Evolutionary conservation across 1,140 invertebrate species (phyloP), one percentile per base, ranked within the genome.

Genomic region (Coenobita brevimanus): DNA sequence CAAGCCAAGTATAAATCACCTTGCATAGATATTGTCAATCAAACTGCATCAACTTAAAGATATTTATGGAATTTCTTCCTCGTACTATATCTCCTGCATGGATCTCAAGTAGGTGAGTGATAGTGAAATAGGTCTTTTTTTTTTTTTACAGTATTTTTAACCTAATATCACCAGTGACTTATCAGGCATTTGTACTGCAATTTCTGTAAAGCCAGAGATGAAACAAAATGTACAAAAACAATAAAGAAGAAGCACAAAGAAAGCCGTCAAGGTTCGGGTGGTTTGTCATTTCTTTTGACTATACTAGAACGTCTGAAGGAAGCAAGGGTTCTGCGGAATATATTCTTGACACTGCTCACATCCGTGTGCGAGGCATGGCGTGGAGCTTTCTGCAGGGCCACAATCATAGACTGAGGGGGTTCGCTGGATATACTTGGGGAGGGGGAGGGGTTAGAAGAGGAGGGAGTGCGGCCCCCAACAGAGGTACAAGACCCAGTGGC

Each of bases 111-210:
- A 33, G 36, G 27, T 21, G 17, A 33, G 67, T 38, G 17, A 79
- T 10, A 43, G 41, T 46, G 46, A 79, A 24, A 79, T 27, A 79
- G 30, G n/a, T 79, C 46, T 27, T 79, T 79, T 71, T 27, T 33
- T 30, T 33, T 21, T n/a, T n/a, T n/a, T n/a, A n/a, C n/a, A 73
- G 50, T 73, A 71, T 57, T 57, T 38, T 76, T 87, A 87, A 69
- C 67, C 85, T 87, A 87, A 78, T 87, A 87, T 87, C 85, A 87
- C 85, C 85, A 87, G 85, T 80, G 76, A 87, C 64, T 80, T 81
- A 80, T 87, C 69, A 80, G 78, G 76, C 85, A 87, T 87, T 87
- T 87, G 85, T 87, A 87, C 85, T 87, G 85, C 79, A 87, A 80
- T 54, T 69, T 87, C 57, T 87, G 62, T 62, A 73, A 80, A 87